Evolutionary conservation across 2,113 vertebrate genomes (phyloP), one percentile per base, ranked within the genome.

Genomic region (Anarhynchus alexandrinus): DNA sequence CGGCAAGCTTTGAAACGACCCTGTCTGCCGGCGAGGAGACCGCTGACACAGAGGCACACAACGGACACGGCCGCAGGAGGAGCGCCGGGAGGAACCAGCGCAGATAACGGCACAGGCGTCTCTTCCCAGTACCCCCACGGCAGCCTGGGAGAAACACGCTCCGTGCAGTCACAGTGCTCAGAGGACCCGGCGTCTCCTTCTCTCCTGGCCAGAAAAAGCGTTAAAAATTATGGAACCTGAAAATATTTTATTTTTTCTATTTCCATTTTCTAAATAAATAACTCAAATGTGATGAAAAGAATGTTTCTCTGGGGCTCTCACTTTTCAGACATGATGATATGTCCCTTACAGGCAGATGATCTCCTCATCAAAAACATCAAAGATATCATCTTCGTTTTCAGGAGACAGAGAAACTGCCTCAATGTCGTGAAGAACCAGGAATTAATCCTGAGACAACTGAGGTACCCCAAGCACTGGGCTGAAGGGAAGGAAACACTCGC

Each of bases 21-120:
- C 36, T 1, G 4, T 65, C n/a, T 51, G 15, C 2, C 23, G 47
- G 70, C 18, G 3, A 82, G 74, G 70, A 85, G 27, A 23, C 51
- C 64, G 67, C 54, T 4, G 6, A 58, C 57, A 36, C 12, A 40
- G 57, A 29, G 5, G 6, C 23, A 25, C 15, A 8, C 40, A 23
- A 36, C 1, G 2, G 74, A 25, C 26, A 15, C 12, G 8, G 5
- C 34, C 36, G 61, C 36, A 30, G 15, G 36, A 80, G 57, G n/a
- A 54, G 26, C 1, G 5, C 4, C 1, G 72, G 79, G 58, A 82
- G 61, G 17, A 76, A 77, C 77, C 38, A 15, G 30, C 2, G 5
- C 30, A 19, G 70, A 18, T 3, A 10, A 23, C 2, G 34, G 34
- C 17, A 12, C 5, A 1, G 3, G 22, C 0, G 0, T 34, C 27